phyloP scores from a whole-genome alignment of 1,140 invertebrate genomes.

The Drosophila nasuta region DNA sequence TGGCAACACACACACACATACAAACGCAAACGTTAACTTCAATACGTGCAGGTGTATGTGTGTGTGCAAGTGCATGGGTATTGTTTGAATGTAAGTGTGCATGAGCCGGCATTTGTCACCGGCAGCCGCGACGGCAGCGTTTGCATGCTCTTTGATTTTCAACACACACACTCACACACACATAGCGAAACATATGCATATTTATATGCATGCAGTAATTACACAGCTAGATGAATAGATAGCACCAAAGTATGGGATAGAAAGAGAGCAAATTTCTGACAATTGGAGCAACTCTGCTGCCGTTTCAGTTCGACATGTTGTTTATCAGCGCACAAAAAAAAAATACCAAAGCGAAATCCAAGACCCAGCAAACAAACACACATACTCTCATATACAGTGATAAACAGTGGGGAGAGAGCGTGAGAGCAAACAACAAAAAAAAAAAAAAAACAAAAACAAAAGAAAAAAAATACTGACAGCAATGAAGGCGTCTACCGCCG shows the following conservation, averaged over 20 bases:
- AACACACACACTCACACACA: constrained; percentile 6
- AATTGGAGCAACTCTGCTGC: constrained; percentile 30
- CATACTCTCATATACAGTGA: constrained; percentile 6
- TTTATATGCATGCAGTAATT: constrained; percentile 11
- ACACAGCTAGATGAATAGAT: constrained; percentile 17
- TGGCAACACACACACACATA: constrained; percentile 23
- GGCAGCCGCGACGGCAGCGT: constrained; percentile 20
- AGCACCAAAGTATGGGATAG: not conserved
- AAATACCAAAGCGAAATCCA: constrained; percentile 8
- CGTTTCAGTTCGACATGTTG: constrained; percentile 17
- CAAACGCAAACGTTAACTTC: constrained; percentile 16
- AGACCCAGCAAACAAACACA: constrained; percentile 10
- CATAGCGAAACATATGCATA: not conserved
- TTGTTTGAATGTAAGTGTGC: constrained; percentile 5
- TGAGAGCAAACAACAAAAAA: constrained; percentile 27
- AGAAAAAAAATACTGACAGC: constrained; percentile 2
- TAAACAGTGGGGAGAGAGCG: constrained; percentile 25
- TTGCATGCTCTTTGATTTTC: constrained; percentile 32
- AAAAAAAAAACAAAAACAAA: not conserved
- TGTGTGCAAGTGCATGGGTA: not conserved
- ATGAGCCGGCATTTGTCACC: constrained; percentile 50
- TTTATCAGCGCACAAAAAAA: constrained; percentile 23
- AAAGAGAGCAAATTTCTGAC: constrained; percentile 14
- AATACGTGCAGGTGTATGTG: constrained; percentile 10
- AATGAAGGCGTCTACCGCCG: constrained; percentile 33